Evolutionary conservation across 2,113 vertebrate genomes (phyloP).

Genomic region (Garra rufa): DNA sequence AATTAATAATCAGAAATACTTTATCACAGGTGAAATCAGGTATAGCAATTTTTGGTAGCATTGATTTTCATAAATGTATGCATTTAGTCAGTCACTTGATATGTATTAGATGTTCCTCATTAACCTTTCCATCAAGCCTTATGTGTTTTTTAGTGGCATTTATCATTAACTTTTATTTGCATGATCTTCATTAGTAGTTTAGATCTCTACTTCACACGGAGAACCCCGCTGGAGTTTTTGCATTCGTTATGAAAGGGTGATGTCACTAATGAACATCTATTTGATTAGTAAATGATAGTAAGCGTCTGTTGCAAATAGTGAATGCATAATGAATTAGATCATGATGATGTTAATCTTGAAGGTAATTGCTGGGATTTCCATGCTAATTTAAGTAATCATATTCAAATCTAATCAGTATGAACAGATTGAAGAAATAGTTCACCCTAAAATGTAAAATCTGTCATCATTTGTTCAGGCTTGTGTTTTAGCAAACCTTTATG

Average conservation of each 20-base stretch:
- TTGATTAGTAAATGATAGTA: constrained; percentile 30
- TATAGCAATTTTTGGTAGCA: not conserved
- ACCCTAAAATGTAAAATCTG: not conserved
- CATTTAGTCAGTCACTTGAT: not conserved
- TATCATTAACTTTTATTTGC: constrained; percentile 27
- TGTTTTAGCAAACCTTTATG: not conserved
- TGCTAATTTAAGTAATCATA: not conserved
- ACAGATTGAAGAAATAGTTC: not conserved
- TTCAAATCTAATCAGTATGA: not conserved
- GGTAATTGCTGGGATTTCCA: not conserved
- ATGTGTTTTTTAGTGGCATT: constrained; percentile 11
- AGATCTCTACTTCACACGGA: not conserved
- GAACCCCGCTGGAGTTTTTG: constrained; percentile 14
- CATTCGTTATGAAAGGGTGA: constrained; percentile 37
- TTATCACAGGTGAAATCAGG: not conserved
- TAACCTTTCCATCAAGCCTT: constrained; percentile 6
- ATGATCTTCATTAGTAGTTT: constrained; percentile 17
- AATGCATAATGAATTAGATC: constrained; percentile 45
- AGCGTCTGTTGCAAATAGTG: constrained; percentile 17
- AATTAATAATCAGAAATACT: not conserved
- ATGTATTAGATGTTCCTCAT: not conserved
- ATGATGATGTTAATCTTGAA: not conserved
- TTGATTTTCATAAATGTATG: too few relatives aligned
- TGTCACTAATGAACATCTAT: constrained; percentile 23
- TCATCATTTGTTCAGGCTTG: not conserved